These are phyloP conservation scores for Zosterops lateralis DNA, from an alignment of 2,113 vertebrate genomes.

Conservation along the genomic window DNA sequence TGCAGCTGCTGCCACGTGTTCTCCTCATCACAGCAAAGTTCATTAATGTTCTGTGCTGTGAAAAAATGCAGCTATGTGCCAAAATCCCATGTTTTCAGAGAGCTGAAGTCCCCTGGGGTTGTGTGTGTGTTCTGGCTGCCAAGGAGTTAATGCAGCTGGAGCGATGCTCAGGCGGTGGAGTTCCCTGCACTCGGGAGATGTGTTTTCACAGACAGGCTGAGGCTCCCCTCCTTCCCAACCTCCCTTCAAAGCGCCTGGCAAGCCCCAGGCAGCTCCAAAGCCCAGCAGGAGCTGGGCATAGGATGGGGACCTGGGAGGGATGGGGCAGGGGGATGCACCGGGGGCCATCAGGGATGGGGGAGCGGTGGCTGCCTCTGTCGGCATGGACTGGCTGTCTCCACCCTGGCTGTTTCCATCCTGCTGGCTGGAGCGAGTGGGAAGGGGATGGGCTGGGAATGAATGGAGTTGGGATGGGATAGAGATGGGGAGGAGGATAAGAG, in stretches of 20 bases:
- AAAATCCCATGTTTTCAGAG: background rate
- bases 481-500: background rate
- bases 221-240: background rate
- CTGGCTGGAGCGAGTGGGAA: background rate
- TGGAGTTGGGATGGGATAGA: background rate
- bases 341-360: accelerated
- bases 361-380: background rate
- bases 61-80: background rate
- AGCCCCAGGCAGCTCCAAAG: background rate
- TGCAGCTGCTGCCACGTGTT: background rate
- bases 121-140: background rate
- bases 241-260: background rate
- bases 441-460: background rate
- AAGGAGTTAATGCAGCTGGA: background rate
- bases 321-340: background rate
- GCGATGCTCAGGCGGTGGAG: background rate
- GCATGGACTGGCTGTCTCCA: background rate
- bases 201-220: background rate
- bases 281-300: background rate
- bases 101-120: background rate
- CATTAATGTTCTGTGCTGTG: background rate
- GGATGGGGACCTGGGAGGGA: background rate
- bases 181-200: background rate
- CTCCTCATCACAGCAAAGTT: background rate
- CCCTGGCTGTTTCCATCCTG: background rate